Base-by-base conservation (phyloP, 2,888 invertebrate species). In the Byasa hedistus region DNA sequence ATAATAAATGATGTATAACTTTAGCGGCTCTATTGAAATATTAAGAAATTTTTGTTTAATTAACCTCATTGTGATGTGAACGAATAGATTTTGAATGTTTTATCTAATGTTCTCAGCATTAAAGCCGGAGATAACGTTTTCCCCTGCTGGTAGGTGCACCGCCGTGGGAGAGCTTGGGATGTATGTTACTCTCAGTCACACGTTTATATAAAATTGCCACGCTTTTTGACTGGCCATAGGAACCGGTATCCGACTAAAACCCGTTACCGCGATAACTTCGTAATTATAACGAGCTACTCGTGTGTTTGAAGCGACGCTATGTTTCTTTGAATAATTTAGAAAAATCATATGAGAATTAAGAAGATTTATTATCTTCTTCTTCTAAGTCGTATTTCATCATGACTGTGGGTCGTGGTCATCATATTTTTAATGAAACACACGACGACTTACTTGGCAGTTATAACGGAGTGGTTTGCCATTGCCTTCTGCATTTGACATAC, bases 221-320 rank as follows among this genome's bases (percentile, higher is more conserved):
- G 79, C 76, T 80, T 82, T 81, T 81, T 76, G 80, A 79, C 79
- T 77, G 78, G 71, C 72, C 73, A 71, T 3, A 68, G 62, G 70
- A 78, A 81, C 78, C 79, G 80, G 79, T 78, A 77, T 71, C 71
- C 61, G 63, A 58, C 64, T 63, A 57, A 65, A 60, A 67, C 70
- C 80, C 80, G 81, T 81, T 81, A 79, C 69, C 71, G 73, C 68
- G 69, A 74, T 72, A 72, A 72, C 68, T 71, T 71, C 65, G 69
- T 70, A 71, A 72, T 71, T 68, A 73, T 71, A 75, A 56, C 23
- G 8, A 54, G 39, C 10, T 58, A 39, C 58, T 56, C 27, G 48
- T n/a, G 54, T 17, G 55, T 24, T 24, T 24, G 21, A 12, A 48
- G 39, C 32, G 22, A 8, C 27, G 56, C 44, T 48, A 44, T 48